phyloP scores from a whole-genome alignment of 2,888 invertebrate species.

The Lutraria lutraria region DNA sequence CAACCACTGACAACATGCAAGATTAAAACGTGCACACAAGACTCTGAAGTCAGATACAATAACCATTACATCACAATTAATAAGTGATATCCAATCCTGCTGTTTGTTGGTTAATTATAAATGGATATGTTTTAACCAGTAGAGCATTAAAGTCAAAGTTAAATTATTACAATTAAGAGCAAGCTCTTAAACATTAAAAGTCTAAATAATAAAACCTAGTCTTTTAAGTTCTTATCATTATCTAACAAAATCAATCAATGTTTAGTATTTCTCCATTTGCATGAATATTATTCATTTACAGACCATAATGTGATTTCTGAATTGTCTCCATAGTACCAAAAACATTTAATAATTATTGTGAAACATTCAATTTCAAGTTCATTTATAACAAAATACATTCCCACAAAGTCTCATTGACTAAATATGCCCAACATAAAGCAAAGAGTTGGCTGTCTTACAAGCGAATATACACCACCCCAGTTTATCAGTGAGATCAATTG shows the following conservation, averaged over 20 bases:
- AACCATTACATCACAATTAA: not conserved
- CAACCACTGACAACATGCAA: not conserved
- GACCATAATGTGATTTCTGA: not conserved
- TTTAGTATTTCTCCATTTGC: not conserved
- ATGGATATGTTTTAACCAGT: constrained; percentile 12
- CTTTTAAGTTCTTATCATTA: not conserved
- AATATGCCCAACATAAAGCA: not conserved
- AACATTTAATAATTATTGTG: not conserved
- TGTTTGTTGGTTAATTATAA: not conserved
- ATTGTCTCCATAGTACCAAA: not conserved
- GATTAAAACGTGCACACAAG: not conserved
- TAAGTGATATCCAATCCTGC: not conserved
- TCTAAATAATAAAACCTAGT: not conserved
- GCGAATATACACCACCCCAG: constrained; percentile 37
- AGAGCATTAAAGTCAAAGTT: not conserved
- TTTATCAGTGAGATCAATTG: constrained; percentile 58
- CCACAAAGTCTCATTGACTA: constrained; percentile 10
- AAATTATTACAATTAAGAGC: not conserved
- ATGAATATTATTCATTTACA: not conserved
- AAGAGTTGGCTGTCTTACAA: not conserved
- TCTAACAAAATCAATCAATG: constrained; percentile 7
- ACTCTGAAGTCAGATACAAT: not conserved
- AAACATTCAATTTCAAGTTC: not conserved
- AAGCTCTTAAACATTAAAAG: not conserved
- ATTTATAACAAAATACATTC: constrained; percentile 16